Base-by-base conservation (phyloP, 2,797 vertebrate species). In the Crocidura indochinensis region DNA sequence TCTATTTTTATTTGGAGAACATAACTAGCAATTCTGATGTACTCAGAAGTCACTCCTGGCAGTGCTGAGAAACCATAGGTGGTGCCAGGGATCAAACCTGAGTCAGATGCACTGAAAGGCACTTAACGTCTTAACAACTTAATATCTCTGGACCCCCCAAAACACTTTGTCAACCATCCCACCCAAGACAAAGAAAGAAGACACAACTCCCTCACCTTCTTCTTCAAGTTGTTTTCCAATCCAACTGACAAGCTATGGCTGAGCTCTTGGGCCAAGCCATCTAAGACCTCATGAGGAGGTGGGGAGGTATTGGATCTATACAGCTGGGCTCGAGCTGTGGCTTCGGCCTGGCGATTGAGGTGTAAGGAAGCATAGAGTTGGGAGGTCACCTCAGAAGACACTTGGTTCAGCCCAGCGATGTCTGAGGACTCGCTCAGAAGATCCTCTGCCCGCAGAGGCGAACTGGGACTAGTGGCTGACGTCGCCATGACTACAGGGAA, bases 291-390 rank as follows among this genome's bases (percentile, higher is more conserved):
- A 1, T 20, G 76, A n/a, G 94, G 91, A 24, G 94, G 71, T 10
- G 81, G 56, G 51, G 92, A 87, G 24, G 79, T 8, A 3, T 86
- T 44, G 29, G 94, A 77, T 24, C 90, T 73, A 73, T 91, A 95
- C 46, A 96, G 81, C 73, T 95, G 96, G 47, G 96, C 95, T 10
- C 91, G 65, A 27, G 96, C 96, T 2, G 94, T 94, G 11, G 91
- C 94, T 78, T 97, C 97, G 0, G 97, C 95, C 46, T 97, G 96
- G 0, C 93, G 94, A 88, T 96, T 97, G 49, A 95, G 95, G 51
- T 92, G 96, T 81, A 98, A 87, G 6, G 97, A 97, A 1, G 97
- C 47, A 19, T 98, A 97, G 31, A 97, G 96, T 67, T 97, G 96
- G 2, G 96, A 92, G 1, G 97, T 97, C 56, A 97, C 97, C 71